Evolutionary conservation across 2,113 vertebrate species (phyloP).

Genomic region (Centrocercus urophasianus): DNA sequence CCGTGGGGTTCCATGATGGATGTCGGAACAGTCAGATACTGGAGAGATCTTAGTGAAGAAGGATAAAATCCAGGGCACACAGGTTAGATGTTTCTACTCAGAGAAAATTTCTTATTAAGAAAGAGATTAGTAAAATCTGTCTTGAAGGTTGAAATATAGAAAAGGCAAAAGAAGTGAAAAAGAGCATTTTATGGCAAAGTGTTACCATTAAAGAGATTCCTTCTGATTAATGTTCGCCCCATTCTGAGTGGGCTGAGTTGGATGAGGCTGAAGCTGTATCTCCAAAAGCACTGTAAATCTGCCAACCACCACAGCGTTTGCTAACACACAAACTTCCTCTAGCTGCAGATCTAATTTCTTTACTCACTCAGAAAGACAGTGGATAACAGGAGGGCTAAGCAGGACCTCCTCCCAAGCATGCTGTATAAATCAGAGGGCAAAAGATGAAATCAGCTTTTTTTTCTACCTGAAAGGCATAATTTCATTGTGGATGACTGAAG

Average conservation of each 20-base stretch:
- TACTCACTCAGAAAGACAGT: neutral
- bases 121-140: neutral
- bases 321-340: neutral
- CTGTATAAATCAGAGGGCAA: neutral
- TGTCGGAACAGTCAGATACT: neutral
- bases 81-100: neutral
- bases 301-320: neutral
- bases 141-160: neutral
- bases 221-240: neutral
- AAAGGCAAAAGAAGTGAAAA: neutral
- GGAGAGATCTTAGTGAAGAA: neutral
- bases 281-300: constrained; percentile 17
- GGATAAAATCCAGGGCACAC: neutral
- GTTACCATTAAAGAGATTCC: neutral
- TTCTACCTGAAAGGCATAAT: neutral
- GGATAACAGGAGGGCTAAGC: neutral
- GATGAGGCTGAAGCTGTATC: neutral
- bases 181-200: neutral
- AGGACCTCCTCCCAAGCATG: neutral
- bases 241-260: neutral
- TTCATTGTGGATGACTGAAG: neutral
- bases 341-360: neutral
- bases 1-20: neutral
- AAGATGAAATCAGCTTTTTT: neutral
- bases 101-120: neutral